Evolutionary conservation across 37 sponge, comb jelly and placozoan genomes (phyloP).

Genomic region (Theonella swinhoei): DNA sequence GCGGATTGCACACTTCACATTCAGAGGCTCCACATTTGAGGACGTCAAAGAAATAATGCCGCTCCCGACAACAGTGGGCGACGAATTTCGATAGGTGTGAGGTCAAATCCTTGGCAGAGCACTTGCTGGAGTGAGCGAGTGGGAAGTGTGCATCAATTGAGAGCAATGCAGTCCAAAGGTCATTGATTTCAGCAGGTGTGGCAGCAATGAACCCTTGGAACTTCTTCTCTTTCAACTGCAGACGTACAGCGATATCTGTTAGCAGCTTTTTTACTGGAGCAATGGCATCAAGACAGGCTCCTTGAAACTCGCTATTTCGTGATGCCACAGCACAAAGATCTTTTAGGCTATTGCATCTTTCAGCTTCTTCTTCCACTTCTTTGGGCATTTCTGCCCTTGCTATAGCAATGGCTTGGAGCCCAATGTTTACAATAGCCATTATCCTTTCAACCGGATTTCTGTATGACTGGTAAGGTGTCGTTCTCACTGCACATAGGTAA

Average conservation of each 20-base stretch:
- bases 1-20: conserved; percentile 30
- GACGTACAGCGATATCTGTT: not conserved
- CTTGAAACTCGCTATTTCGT: not conserved
- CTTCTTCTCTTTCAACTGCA: conserved; percentile 14
- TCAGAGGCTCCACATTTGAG: conserved; percentile 26
- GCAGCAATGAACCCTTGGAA: not conserved
- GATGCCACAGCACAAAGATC: not conserved
- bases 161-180: conserved; percentile 12
- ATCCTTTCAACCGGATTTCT: conserved; percentile 29
- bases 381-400: not conserved
- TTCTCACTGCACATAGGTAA: not conserved
- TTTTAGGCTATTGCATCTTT: conserved; percentile 9
- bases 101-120: not conserved
- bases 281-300: not conserved
- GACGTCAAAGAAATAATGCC: conserved; percentile 33
- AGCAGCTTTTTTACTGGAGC: conserved; percentile 20
- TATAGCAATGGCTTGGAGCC: conserved; percentile 35
- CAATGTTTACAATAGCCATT: conserved; percentile 28
- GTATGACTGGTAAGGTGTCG: conserved; percentile 19
- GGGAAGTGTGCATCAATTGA: conserved; percentile 18
- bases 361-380: conserved; percentile 24
- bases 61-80: conserved; percentile 14
- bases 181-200: conserved; percentile 14
- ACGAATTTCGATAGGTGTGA: conserved; percentile 17
- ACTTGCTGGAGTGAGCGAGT: not conserved